phyloP scores from a whole-genome alignment of 2,888 invertebrate genomes.

The Cybosia mesomella region DNA sequence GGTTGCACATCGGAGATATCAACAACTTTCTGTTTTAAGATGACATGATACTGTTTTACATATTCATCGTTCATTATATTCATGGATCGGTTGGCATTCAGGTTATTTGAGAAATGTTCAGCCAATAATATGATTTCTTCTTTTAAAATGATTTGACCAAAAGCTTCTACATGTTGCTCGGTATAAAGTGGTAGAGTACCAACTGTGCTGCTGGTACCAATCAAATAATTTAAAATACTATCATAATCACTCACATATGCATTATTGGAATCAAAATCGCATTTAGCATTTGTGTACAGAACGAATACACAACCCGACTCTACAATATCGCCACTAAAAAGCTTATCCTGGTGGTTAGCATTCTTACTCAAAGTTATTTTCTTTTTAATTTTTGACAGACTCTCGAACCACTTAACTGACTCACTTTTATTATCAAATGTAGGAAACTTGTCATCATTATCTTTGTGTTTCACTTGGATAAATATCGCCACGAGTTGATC shows the following conservation, averaged over 20 bases:
- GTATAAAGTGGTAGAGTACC: slow-evolving; percentile 19
- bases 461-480: slow-evolving; percentile 43
- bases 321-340: slow-evolving; percentile 28
- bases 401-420: slow-evolving; percentile 28
- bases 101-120: slow-evolving; percentile 21
- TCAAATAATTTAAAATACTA: slow-evolving; percentile 17
- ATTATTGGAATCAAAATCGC: slow-evolving; percentile 20
- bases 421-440: slow-evolving; percentile 24
- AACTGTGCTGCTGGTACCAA: slow-evolving; percentile 30
- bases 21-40: slow-evolving; percentile 30
- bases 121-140: slow-evolving; percentile 31
- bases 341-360: slow-evolving; percentile 11
- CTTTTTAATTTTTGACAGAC: slow-evolving; percentile 22
- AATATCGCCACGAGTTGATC: slow-evolving; percentile 32
- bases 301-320: slow-evolving; percentile 36
- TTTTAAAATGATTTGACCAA: slow-evolving; percentile 27
- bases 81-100: slow-evolving; percentile 15
- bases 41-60: slow-evolving; percentile 34
- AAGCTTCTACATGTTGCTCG: slow-evolving; percentile 23
- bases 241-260: not conserved
- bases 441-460: slow-evolving; percentile 22
- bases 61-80: slow-evolving; percentile 33
- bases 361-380: slow-evolving; percentile 18
- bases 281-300: slow-evolving; percentile 40
- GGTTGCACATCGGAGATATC: slow-evolving; percentile 23